A percentile compares a stretch with the other conserved stretches of the same genome.
These are phyloP conservation scores for Temnothorax longispinosus DNA, from an alignment of 1,140 invertebrate species.

Conservation along the genomic window DNA sequence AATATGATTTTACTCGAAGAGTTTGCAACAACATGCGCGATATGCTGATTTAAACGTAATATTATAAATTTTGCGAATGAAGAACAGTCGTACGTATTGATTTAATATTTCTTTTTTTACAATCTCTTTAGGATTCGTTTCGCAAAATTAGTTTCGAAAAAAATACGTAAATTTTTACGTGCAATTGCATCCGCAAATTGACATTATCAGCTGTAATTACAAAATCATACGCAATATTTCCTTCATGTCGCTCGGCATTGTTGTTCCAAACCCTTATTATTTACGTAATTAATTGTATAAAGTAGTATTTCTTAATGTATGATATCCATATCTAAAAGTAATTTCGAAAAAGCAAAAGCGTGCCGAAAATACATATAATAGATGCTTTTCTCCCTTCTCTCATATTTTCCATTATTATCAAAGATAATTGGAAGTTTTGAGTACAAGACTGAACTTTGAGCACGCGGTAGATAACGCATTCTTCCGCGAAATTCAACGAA, in stretches of 20 bases:
- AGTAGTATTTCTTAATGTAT: not conserved
- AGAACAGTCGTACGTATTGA: not conserved
- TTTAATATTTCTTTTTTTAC: not conserved
- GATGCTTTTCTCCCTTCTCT: not conserved
- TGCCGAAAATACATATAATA: not conserved
- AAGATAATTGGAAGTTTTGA: conserved; percentile 22
- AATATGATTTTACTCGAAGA: not conserved
- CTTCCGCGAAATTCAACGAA: conserved; percentile 2
- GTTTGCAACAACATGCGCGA: not conserved
- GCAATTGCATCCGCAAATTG: not conserved
- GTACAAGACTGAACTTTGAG: not conserved
- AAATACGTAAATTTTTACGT: not conserved
- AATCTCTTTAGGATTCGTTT: not conserved
- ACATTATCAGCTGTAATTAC: not conserved
- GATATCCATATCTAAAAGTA: not conserved
- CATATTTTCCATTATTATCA: not conserved
- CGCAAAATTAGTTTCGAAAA: not conserved
- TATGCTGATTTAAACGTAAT: not conserved
- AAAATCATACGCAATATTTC: not conserved
- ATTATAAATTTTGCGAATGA: not conserved
- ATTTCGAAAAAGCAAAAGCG: not conserved
- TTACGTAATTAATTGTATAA: not conserved
- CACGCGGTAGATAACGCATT: not conserved
- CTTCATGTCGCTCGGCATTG: not conserved
- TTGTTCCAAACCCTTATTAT: not conserved